phyloP scores from a whole-genome alignment of 2,888 invertebrate species.

The Pachydiplax longipennis region DNA sequence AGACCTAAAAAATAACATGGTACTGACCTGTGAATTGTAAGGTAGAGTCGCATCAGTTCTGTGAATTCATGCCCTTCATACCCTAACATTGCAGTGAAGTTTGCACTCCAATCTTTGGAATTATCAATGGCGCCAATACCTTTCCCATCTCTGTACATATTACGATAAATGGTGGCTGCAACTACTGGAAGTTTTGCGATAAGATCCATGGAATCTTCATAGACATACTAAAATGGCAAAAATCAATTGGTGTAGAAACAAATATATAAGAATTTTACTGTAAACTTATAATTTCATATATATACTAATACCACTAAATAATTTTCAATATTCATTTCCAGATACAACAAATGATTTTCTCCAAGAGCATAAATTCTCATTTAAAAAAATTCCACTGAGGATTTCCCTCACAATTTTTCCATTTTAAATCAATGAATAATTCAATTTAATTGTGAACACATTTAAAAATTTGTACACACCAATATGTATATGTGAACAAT shows the following conservation, averaged over 20 bases:
- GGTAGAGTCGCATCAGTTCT: slow-evolving; percentile 90
- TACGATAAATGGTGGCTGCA: slow-evolving; percentile 93
- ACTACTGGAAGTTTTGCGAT: slow-evolving; percentile 94
- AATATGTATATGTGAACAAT: no score
- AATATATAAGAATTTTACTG: no score
- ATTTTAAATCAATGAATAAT: no score
- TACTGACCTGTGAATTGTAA: slow-evolving; percentile 82
- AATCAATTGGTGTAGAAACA: background rate
- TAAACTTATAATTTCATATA: no score
- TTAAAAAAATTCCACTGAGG: no score
- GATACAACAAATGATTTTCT: no score
- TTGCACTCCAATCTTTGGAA: slow-evolving; percentile 91
- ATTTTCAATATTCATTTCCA: no score
- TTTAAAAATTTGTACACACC: no score
- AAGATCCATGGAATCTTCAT: slow-evolving; percentile 93
- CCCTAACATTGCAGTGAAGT: slow-evolving; percentile 91
- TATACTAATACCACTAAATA: no score
- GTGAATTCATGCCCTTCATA: slow-evolving; percentile 81
- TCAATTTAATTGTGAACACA: no score
- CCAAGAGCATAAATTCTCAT: no score
- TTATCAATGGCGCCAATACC: slow-evolving; percentile 88
- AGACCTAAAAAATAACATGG: background rate
- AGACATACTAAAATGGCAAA: slow-evolving; percentile 67
- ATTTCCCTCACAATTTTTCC: no score
- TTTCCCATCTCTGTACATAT: slow-evolving; percentile 80